Conservation (phyloP, 2,888 invertebrate genomes). For the Plagodis dolabraria region DNA sequence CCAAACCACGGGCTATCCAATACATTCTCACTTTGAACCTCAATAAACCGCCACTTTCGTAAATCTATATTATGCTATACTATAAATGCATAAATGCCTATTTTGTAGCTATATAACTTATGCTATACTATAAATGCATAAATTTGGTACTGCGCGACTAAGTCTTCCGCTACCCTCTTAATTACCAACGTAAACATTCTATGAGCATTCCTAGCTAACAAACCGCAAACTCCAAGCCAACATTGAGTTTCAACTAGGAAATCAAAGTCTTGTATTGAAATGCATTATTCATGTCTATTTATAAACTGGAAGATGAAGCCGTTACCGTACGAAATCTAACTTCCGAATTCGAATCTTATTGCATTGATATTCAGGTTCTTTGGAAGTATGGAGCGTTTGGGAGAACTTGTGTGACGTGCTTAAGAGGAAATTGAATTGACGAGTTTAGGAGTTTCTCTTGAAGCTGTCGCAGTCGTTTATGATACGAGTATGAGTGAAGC, state of each 20-base stretch:
- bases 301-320: slow-evolving; percentile 30
- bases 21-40: too few species aligned
- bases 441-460: slow-evolving; percentile 13
- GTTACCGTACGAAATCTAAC: slow-evolving; percentile 34
- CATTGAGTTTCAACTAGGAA: slow-evolving; percentile 35
- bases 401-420: slow-evolving; percentile 16
- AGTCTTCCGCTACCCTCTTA: background rate
- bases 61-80: too few species aligned
- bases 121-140: too few species aligned
- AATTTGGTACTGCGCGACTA: background rate
- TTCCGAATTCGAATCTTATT: slow-evolving; percentile 29
- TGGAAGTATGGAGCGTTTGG: slow-evolving; percentile 15
- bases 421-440: slow-evolving; percentile 28
- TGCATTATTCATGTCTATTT: slow-evolving; percentile 39
- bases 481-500: too few species aligned
- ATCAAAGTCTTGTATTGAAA: slow-evolving; percentile 38
- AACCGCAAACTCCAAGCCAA: slow-evolving; percentile 30
- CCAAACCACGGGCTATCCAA: too few species aligned
- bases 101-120: too few species aligned
- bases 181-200: slow-evolving; percentile 5
- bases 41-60: too few species aligned
- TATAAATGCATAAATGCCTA: background rate
- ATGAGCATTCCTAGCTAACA: slow-evolving; percentile 17
- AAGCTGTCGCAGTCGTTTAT: too few species aligned
- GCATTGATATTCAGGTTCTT: slow-evolving; percentile 35